Evolutionary conservation across 2,797 vertebrate species (phyloP).

Genomic region (Mormyrops boulengeri): DNA sequence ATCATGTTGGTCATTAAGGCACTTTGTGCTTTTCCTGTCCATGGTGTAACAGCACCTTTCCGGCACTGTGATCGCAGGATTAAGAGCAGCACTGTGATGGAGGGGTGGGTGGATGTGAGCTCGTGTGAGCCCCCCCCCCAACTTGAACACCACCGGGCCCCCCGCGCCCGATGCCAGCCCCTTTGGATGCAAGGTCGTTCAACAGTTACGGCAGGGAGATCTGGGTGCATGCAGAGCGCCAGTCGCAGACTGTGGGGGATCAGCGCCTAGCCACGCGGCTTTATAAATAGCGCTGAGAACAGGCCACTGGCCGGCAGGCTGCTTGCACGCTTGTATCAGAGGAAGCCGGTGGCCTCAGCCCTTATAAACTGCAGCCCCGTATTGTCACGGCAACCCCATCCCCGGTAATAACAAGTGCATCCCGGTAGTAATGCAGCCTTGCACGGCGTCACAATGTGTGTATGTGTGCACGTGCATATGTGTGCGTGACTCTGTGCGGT

Average conservation of each 20-base stretch:
- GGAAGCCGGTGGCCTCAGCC: background rate
- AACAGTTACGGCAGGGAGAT: background rate
- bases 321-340: background rate
- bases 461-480: background rate
- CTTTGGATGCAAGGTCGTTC: background rate
- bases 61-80: background rate
- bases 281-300: background rate
- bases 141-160: background rate
- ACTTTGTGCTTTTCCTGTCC: background rate
- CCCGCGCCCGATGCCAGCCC: background rate
- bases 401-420: background rate
- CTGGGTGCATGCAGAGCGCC: background rate
- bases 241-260: background rate
- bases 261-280: background rate
- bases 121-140: background rate
- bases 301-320: background rate
- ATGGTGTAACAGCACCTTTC: background rate
- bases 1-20: background rate
- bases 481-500: background rate
- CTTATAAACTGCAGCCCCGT: background rate
- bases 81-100: background rate
- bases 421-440: background rate
- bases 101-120: background rate
- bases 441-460: background rate
- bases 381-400: background rate